A percentile compares a stretch with the other conserved stretches of the same genome.
Conservation (phyloP, 2,888 invertebrate species). For the Nephrotoma flavescens region DNA sequence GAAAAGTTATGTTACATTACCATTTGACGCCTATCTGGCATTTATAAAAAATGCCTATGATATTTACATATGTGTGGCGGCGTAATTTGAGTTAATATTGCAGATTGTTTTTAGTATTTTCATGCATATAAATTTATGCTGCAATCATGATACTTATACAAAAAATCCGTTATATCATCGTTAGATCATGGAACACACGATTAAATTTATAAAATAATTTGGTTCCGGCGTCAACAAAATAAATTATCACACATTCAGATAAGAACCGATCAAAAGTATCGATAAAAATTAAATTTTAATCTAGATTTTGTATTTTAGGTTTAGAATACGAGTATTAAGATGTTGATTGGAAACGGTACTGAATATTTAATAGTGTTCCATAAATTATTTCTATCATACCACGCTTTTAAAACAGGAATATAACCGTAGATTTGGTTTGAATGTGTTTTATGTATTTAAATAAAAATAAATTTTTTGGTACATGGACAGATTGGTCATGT, state of each 20-base stretch:
- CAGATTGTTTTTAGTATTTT: background rate
- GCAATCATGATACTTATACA: background rate
- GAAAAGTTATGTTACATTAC: no score
- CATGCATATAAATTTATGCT: background rate
- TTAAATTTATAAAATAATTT: background rate
- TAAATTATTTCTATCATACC: background rate
- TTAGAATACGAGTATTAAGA: background rate
- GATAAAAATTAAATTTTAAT: background rate
- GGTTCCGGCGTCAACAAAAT: background rate
- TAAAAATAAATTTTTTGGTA: background rate
- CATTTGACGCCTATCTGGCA: background rate
- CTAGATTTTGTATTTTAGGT: background rate
- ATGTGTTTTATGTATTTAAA: background rate
- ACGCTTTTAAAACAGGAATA: background rate
- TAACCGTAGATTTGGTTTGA: background rate
- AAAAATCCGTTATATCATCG: background rate
- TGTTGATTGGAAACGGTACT: background rate
- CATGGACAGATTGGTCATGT: no score
- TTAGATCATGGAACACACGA: background rate
- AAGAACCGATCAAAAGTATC: background rate
- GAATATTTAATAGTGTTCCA: background rate
- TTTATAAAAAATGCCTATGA: background rate
- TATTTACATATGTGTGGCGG: background rate
- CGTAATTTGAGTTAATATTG: background rate
- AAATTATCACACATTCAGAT: background rate